Evolutionary conservation across 2,888 invertebrate genomes (phyloP).

Genomic region (Sminthurides aquaticus): DNA sequence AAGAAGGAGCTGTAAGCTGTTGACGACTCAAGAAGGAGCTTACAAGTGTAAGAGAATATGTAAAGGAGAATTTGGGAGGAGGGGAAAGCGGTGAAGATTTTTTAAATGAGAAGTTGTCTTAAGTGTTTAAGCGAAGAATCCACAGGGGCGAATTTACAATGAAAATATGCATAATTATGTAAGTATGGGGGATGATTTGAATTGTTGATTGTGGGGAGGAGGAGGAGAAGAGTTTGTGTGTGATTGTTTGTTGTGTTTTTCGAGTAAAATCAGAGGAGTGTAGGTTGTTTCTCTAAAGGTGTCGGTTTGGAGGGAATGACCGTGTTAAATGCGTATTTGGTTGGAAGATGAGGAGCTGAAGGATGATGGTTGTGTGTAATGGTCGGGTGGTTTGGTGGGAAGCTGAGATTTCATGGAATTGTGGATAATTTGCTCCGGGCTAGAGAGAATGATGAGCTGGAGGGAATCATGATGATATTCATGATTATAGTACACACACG

Average conservation of each 20-base stretch:
- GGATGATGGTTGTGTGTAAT: too few species aligned
- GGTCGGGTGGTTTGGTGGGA: too few species aligned
- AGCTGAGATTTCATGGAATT: too few species aligned
- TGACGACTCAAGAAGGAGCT: background rate
- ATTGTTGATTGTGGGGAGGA: background rate
- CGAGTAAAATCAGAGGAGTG: background rate
- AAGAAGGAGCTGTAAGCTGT: background rate
- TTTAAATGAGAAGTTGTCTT: background rate
- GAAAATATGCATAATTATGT: background rate
- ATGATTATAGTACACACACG: too few species aligned
- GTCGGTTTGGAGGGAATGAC: too few species aligned
- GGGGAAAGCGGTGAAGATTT: background rate
- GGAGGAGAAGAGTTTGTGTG: background rate
- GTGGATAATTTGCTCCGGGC: too few species aligned
- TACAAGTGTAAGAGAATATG: background rate
- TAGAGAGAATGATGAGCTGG: too few species aligned
- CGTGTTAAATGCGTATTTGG: too few species aligned
- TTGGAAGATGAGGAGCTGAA: too few species aligned
- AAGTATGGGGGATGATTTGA: background rate
- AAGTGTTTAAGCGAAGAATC: too few species aligned
- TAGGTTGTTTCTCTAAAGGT: too few species aligned
- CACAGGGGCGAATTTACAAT: background rate
- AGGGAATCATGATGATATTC: too few species aligned
- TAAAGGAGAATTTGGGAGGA: background rate
- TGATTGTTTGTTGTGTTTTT: background rate